phyloP scores from a whole-genome alignment of 2,888 invertebrate species.

The Netelia virgata region DNA sequence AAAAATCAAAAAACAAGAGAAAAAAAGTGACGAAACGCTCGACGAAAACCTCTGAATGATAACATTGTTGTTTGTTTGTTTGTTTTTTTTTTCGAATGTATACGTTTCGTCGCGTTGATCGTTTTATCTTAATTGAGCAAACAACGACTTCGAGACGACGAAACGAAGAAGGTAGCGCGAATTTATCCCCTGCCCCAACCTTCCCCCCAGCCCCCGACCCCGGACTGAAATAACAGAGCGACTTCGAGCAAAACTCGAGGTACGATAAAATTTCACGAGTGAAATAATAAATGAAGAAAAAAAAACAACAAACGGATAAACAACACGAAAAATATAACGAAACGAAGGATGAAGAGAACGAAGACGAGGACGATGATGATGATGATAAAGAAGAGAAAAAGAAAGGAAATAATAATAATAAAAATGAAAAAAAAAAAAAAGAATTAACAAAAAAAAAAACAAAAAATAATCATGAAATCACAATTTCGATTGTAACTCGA shows the following conservation, averaged over 20 bases:
- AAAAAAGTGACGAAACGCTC: background rate
- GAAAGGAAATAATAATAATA: conserved; percentile 46
- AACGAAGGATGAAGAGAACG: conserved; percentile 23
- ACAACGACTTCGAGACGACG: conserved; percentile 19
- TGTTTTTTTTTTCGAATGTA: background rate
- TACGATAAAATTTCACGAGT: conserved; percentile 37
- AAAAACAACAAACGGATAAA: conserved; percentile 8
- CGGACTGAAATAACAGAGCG: conserved; percentile 8
- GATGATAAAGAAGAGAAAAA: conserved; percentile 42
- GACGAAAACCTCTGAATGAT: background rate
- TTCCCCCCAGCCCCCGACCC: background rate
- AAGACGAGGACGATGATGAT: conserved; percentile 11
- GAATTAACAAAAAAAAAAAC: conserved; percentile 53
- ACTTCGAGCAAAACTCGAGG: conserved; percentile 32
- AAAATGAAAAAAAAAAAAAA: conserved; percentile 42
- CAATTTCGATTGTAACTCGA: conserved; percentile 79
- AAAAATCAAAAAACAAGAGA: background rate
- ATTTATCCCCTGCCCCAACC: background rate
- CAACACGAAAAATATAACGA: conserved; percentile 19
- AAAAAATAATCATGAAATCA: conserved; percentile 72
- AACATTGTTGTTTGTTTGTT: too few relatives aligned
- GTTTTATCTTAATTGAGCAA: background rate
- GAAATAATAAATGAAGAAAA: conserved; percentile 38
- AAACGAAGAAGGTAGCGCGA: conserved; percentile 1
- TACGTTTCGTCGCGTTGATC: background rate